These are phyloP conservation scores for Trichechus manatus DNA, from an alignment of 2,113 vertebrate genomes.

Conservation along the genomic window DNA sequence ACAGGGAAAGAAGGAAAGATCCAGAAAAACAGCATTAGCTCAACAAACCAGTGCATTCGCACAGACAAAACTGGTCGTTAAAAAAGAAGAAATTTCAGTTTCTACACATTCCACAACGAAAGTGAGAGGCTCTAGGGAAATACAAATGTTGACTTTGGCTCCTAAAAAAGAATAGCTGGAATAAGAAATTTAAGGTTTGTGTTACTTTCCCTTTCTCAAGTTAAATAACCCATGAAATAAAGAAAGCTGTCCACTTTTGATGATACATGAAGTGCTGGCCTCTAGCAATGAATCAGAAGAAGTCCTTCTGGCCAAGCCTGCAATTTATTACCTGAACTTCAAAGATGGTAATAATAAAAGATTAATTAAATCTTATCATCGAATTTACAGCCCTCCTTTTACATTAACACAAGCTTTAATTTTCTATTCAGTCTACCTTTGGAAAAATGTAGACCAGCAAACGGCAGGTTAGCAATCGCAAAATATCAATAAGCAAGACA, in stretches of 20 bases:
- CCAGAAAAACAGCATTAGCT: conserved; percentile 95
- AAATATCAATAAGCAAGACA: conserved; percentile 80
- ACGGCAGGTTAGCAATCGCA: conserved; percentile 80
- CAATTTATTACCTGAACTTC: conserved; percentile 89
- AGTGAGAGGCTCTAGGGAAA: conserved; percentile 89
- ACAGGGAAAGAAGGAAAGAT: conserved; percentile 91
- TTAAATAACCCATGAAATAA: conserved; percentile 93
- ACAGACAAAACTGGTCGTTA: conserved; percentile 87
- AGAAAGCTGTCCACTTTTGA: conserved; percentile 91
- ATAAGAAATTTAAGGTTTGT: conserved; percentile 91
- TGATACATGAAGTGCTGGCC: conserved; percentile 91
- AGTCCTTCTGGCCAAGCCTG: conserved; percentile 87
- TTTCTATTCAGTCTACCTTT: conserved; percentile 86
- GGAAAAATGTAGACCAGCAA: conserved; percentile 76
- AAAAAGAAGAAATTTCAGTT: conserved; percentile 89
- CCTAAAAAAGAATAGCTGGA: conserved; percentile 90
- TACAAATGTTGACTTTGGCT: conserved; percentile 91
- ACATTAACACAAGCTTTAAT: conserved; percentile 85
- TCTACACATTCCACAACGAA: conserved; percentile 90
- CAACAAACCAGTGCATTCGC: conserved; percentile 88
- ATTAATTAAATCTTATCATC: conserved; percentile 90
- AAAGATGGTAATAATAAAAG: conserved; percentile 90
- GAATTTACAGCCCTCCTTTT: conserved; percentile 86
- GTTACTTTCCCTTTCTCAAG: conserved; percentile 91
- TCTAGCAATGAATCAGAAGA: conserved; percentile 89